Conservation (phyloP, 92 coral and sea anemone genomes). For the Diadumene lineata region DNA sequence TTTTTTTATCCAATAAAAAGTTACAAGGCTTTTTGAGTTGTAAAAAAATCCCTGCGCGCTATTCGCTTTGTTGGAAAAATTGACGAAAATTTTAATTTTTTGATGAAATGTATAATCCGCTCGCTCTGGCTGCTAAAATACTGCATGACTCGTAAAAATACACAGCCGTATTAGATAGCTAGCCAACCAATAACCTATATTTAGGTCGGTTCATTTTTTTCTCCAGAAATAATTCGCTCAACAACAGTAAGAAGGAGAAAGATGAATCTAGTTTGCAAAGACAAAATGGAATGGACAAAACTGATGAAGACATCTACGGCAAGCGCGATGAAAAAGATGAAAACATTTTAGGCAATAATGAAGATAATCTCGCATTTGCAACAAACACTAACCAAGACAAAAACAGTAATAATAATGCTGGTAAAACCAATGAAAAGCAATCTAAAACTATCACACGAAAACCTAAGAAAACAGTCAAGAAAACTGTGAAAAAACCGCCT, state of each 20-base stretch:
- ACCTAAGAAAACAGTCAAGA: slow-evolving; percentile 44
- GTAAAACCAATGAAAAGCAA: not conserved
- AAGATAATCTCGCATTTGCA: not conserved
- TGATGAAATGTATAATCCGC: no score
- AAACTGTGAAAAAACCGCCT: slow-evolving; percentile 43
- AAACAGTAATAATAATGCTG: not conserved
- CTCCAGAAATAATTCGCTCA: slow-evolving; percentile 10
- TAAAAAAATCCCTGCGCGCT: no score
- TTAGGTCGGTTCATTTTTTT: no score
- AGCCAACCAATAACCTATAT: no score
- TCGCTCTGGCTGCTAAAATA: no score
- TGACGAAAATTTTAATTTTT: no score
- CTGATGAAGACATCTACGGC: not conserved
- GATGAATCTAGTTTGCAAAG: not conserved
- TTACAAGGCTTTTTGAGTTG: no score
- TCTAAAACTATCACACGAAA: not conserved
- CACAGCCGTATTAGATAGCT: no score
- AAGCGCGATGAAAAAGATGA: not conserved
- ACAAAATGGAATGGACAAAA: not conserved
- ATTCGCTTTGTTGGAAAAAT: no score
- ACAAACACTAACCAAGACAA: not conserved
- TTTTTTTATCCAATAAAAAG: no score
- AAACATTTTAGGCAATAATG: not conserved
- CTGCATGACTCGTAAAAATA: no score
- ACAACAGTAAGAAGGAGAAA: not conserved